phyloP scores from a whole-genome alignment of 2,113 vertebrate species.

The Calypte anna region DNA sequence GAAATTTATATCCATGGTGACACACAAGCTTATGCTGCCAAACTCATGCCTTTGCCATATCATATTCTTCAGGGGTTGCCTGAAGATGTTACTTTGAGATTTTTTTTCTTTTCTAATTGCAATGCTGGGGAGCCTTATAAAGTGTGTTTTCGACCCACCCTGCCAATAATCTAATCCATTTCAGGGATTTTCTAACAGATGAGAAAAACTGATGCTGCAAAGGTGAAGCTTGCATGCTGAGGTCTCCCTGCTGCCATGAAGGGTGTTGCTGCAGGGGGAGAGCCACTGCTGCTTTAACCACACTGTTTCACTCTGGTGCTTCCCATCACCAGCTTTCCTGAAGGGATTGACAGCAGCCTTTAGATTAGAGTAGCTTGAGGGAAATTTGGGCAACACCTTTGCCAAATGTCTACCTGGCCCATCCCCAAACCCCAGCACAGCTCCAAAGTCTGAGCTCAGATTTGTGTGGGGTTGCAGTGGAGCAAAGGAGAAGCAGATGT shows the following conservation, averaged over 20 bases:
- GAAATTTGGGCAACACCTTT: not conserved
- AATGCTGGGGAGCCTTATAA: not conserved
- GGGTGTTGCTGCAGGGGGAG: not conserved
- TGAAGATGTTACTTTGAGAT: not conserved
- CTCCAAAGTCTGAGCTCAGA: not conserved
- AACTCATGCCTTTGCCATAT: accelerated
- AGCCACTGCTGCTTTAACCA: not conserved
- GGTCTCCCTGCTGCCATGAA: not conserved
- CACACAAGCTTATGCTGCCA: not conserved
- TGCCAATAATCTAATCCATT: not conserved
- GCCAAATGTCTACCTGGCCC: not conserved
- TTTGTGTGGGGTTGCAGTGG: accelerated
- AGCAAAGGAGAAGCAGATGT: constrained; percentile 3
- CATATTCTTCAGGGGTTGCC: not conserved
- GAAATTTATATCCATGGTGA: accelerated
- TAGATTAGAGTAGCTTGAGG: not conserved
- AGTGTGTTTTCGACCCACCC: not conserved
- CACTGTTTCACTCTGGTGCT: not conserved
- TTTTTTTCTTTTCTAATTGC: not conserved
- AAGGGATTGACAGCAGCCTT: not conserved
- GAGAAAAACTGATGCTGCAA: not conserved
- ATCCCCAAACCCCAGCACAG: not conserved
- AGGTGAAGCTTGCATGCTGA: not conserved
- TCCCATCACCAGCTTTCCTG: not conserved
- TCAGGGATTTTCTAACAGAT: accelerated